Base-by-base conservation (phyloP, 2,113 vertebrate genomes). In the Himantopus leucocephalus region DNA sequence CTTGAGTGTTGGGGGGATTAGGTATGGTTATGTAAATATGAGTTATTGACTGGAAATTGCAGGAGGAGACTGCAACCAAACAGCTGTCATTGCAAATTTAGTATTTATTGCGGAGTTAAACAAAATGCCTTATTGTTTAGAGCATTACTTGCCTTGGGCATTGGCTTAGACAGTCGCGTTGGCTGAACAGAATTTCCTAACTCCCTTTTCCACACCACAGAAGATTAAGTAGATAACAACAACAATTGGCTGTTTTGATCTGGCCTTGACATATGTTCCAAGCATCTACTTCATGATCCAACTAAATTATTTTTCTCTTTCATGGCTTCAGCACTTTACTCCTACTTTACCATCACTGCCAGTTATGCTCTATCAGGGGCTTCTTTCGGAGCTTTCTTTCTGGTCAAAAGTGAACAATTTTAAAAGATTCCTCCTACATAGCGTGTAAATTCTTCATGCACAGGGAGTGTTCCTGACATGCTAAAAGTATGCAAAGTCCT, bases 131-230 rank as follows among this genome's bases (percentile, higher is more conserved):
- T 92, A 85, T 96, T 95, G 94, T 96, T 95, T 76, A 90, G 81
- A 97, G 78, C 55, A 62, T 75, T 86, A 27, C 94, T 91, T 96
- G 95, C 96, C 96, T 94, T 89, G 86, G 94, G 96, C 95, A 94
- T 86, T 96, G 96, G 93, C 85, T 93, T 83, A 85, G 93, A 41
- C 87, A 64, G 70, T 82, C 18, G 7, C 14, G 29, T 96, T 96
- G 94, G 94, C 94, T 70, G 78, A 90, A 95, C 93, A 96, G 88
- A 97, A 94, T 97, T 95, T 91, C 78, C 74, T 93, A 90, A 95
- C 81, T 95, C 92, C 72, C 58, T 94, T 88, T 92, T 96, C 81
- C 85, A 93, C 88, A 75, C 81, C 95, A 56, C 43, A 85, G 89
- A 85, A 94, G 92, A 96, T 94, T 90, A 94, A 93, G 66, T 72